Conservation (phyloP, 2,888 invertebrate genomes). For the Drosophila histrio region DNA sequence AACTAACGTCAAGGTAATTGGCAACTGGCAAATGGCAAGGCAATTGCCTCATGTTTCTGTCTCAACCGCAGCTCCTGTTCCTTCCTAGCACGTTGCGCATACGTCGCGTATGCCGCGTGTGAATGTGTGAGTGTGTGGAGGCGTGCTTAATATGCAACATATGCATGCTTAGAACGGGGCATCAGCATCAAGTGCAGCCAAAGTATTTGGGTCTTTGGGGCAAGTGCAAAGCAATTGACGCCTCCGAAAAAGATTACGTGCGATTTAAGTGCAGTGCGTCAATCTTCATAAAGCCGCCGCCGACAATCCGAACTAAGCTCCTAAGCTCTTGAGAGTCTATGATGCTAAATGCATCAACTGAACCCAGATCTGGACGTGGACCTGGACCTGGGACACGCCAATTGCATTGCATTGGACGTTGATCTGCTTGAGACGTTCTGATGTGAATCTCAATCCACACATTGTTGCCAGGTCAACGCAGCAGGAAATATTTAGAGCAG, state of each 20-base stretch:
- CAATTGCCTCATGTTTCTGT: background rate
- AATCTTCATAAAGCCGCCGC: conserved; percentile 62
- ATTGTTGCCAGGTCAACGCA: conserved; percentile 42
- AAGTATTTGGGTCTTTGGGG: conserved; percentile 81
- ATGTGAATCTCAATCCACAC: background rate
- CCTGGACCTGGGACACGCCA: conserved; percentile 25
- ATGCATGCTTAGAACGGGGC: background rate
- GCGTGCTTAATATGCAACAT: background rate
- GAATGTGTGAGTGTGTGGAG: background rate
- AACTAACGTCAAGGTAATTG: conserved; percentile 69
- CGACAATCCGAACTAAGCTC: background rate
- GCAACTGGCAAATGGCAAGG: conserved; percentile 29
- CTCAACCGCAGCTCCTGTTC: conserved; percentile 7
- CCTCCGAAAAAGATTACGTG: conserved; percentile 58
- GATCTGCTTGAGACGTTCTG: background rate
- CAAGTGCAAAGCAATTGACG: conserved; percentile 83
- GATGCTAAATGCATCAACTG: background rate
- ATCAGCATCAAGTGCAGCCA: conserved; percentile 27
- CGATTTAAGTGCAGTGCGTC: conserved; percentile 62
- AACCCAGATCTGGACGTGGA: background rate
- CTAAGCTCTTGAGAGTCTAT: background rate
- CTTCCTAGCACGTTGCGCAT: conserved; percentile 14
- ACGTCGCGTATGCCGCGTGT: conserved; percentile 33
- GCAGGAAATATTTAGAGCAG: conserved; percentile 71
- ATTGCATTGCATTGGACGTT: conserved; percentile 17